phyloP scores from a whole-genome alignment of 1,140 invertebrate species.

The Hirudo medicinalis region DNA sequence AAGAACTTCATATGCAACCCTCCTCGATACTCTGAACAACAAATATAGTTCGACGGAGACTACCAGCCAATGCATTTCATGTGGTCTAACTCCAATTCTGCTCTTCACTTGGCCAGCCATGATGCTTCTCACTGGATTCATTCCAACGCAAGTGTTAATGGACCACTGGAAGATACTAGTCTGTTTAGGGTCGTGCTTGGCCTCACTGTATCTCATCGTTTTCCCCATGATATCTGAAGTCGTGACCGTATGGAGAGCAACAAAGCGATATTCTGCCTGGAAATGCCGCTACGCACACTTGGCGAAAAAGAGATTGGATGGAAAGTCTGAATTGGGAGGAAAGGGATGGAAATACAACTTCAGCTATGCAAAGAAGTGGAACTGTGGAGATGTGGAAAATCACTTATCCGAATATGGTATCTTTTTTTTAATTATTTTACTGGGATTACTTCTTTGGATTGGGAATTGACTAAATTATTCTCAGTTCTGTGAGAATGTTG shows the following conservation, averaged over 20 bases:
- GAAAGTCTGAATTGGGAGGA: no score
- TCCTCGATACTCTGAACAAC: background rate
- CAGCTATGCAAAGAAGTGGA: no score
- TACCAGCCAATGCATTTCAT: background rate
- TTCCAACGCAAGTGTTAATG: background rate
- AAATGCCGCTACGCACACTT: background rate
- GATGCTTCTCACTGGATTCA: background rate
- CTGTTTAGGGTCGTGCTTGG: background rate
- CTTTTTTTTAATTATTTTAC: no score
- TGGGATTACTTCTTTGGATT: no score
- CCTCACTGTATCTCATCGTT: background rate
- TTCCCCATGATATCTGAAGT: background rate
- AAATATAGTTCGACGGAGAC: background rate
- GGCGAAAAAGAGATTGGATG: no score
- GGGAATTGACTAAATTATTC: no score
- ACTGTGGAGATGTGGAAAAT: no score
- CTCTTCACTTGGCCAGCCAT: background rate
- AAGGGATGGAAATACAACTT: no score
- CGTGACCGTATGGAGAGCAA: background rate
- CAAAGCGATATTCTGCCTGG: background rate
- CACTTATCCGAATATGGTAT: no score
- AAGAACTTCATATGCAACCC: background rate
- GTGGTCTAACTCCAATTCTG: background rate
- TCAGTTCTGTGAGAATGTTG: no score
- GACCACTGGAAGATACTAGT: background rate